Percentiles rank a stretch among this genome's conserved stretches.
phyloP scores from a whole-genome alignment of 2,113 vertebrate species.

The Bos indicus region DNA sequence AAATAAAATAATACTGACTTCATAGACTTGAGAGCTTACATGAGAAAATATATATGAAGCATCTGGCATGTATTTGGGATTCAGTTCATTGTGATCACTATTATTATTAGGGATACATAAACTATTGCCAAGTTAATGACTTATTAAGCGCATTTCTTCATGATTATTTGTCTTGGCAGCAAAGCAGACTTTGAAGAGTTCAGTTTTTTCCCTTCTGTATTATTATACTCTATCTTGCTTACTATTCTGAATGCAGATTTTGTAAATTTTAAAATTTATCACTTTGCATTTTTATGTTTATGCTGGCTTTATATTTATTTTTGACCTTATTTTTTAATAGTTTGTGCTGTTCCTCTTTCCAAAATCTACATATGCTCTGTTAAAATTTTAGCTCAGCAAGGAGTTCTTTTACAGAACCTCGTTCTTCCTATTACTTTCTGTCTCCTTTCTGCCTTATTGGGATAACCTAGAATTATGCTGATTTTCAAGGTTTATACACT shows the following conservation, averaged over 20 bases:
- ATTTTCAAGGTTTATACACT: background rate
- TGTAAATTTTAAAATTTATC: background rate
- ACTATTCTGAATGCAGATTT: background rate
- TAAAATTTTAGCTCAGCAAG: background rate
- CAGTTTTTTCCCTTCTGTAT: background rate
- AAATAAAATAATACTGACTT: background rate
- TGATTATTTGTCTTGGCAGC: background rate
- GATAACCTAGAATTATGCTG: background rate
- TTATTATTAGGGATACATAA: background rate
- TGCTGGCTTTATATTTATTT: background rate
- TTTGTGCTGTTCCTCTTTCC: background rate
- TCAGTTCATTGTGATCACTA: background rate
- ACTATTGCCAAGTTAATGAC: background rate
- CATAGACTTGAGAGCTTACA: background rate
- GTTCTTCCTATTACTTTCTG: background rate
- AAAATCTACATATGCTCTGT: background rate
- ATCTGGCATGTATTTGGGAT: background rate
- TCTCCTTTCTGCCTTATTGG: background rate
- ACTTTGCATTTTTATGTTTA: background rate
- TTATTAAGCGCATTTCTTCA: background rate
- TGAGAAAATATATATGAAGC: slow-evolving; percentile 4
- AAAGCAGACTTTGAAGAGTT: background rate
- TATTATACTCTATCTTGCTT: background rate
- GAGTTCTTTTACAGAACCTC: background rate
- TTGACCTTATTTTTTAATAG: background rate